Conservation (phyloP, 2,113 vertebrate species). For the Vimba vimba region DNA sequence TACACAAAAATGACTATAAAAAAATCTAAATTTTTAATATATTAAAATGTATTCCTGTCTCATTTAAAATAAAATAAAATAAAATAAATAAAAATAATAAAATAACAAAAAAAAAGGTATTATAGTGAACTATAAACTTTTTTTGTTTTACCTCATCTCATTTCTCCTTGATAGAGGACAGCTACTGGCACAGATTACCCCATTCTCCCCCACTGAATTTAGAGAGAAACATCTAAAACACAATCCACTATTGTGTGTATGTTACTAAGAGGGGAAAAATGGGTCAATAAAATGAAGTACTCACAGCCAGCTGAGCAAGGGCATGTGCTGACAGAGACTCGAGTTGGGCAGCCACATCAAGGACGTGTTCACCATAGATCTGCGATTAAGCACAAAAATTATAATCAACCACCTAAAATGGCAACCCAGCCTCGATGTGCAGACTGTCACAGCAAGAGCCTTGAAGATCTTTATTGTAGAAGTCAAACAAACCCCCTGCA, state of each 20-base stretch:
- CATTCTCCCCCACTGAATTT: background rate
- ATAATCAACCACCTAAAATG: background rate
- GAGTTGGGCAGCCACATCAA: conserved; percentile 77
- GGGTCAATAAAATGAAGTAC: conserved; percentile 51
- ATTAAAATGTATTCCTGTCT: too few relatives aligned
- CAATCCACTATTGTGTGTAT: background rate
- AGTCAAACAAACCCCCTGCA: background rate
- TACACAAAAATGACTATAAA: too few relatives aligned
- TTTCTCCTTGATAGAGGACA: background rate
- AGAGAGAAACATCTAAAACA: background rate
- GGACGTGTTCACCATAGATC: conserved; percentile 80
- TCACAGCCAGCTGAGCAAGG: conserved; percentile 80
- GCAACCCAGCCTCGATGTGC: background rate
- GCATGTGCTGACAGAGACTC: conserved; percentile 78
- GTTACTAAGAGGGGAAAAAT: background rate
- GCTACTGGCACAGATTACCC: background rate
- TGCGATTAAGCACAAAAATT: conserved; percentile 61
- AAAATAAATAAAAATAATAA: background rate
- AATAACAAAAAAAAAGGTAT: background rate
- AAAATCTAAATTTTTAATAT: too few relatives aligned
- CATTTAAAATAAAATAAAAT: background rate
- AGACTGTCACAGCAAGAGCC: background rate
- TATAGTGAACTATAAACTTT: background rate
- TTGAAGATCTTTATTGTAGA: background rate
- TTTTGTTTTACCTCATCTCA: background rate